A percentile compares a stretch with the other conserved stretches of the same genome.
phyloP scores from a whole-genome alignment of 2,888 invertebrate genomes.

The Nebria brevicollis region DNA sequence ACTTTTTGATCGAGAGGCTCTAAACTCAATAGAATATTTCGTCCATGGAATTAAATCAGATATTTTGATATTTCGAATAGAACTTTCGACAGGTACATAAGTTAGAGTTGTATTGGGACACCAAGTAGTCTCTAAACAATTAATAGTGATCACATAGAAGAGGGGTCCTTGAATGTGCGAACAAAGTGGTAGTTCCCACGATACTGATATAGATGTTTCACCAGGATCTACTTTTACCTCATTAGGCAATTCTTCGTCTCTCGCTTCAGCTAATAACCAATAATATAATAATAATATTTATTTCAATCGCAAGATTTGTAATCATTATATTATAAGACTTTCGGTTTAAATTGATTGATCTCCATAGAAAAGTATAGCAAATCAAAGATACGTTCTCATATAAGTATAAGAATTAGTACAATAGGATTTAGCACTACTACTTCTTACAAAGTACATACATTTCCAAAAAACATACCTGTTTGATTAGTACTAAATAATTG shows the following conservation, averaged over 20 bases:
- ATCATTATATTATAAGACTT: too few species aligned
- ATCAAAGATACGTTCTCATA: too few species aligned
- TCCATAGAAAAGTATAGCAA: too few species aligned
- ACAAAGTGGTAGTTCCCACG: slow-evolving; percentile 25
- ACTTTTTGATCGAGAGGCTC: slow-evolving; percentile 14
- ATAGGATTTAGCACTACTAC: too few species aligned
- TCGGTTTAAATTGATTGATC: too few species aligned
- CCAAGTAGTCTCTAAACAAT: slow-evolving; percentile 25
- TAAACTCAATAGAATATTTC: slow-evolving; percentile 18
- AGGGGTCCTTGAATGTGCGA: slow-evolving; percentile 30
- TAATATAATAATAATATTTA: background rate
- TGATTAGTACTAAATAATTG: background rate
- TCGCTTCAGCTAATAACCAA: slow-evolving; percentile 11
- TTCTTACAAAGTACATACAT: too few species aligned
- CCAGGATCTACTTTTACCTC: background rate
- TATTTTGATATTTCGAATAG: background rate
- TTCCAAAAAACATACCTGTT: background rate
- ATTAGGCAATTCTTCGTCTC: slow-evolving; percentile 26
- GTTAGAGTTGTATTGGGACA: background rate
- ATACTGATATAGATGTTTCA: background rate
- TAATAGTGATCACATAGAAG: slow-evolving; percentile 6
- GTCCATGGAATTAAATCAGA: slow-evolving; percentile 14
- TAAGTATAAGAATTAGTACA: too few species aligned
- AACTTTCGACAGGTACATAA: background rate
- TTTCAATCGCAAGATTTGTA: too few species aligned